Conservation (phyloP, 2,113 vertebrate genomes). For the Cyanistes caeruleus region DNA sequence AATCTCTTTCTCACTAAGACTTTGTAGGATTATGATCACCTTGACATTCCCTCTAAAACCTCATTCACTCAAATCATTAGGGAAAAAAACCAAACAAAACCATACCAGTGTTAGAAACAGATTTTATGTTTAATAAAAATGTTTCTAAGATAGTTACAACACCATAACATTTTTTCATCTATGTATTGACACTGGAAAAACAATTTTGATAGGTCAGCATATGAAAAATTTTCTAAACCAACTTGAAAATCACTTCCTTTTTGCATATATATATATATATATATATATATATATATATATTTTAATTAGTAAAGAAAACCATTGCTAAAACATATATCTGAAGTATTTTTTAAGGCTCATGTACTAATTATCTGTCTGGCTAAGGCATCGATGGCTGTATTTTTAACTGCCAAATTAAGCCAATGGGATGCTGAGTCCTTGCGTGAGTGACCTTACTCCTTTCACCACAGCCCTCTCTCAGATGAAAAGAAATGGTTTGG, state of each 20-base stretch:
- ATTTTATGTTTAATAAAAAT: not conserved
- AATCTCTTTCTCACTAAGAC: not conserved
- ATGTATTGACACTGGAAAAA: not conserved
- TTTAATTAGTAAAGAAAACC: not conserved
- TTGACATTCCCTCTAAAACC: not conserved
- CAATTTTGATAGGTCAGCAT: not conserved
- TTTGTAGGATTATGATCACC: not conserved
- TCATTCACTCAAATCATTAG: not conserved
- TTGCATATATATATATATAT: too few relatives aligned
- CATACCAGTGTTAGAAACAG: not conserved
- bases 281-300: too few relatives aligned
- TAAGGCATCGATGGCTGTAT: not conserved
- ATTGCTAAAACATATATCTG: not conserved
- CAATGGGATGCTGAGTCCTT: not conserved
- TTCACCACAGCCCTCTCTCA: not conserved
- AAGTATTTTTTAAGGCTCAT: not conserved
- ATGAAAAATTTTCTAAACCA: not conserved
- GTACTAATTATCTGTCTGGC: not conserved
- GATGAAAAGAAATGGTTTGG: not conserved
- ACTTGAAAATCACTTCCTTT: not conserved
- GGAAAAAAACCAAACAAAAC: not conserved
- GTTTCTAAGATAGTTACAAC: not conserved
- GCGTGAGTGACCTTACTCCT: not conserved
- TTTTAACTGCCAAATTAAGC: not conserved
- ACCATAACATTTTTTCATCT: not conserved